Evolutionary conservation across 2,888 invertebrate species (phyloP).

Genomic region (Ctena decussata): DNA sequence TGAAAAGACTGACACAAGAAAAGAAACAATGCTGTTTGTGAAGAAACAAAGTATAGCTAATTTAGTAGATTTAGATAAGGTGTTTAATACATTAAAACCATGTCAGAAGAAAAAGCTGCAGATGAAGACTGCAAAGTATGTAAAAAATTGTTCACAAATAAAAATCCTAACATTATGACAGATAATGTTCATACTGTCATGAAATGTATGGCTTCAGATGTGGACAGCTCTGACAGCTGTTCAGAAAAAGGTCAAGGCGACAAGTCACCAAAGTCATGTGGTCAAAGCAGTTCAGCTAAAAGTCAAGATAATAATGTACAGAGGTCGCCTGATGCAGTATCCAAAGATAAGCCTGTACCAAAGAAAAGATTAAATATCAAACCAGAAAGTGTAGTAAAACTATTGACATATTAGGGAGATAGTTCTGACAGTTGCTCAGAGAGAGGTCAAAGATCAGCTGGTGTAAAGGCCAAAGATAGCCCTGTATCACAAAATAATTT

Average conservation of each 20-base stretch:
- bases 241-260: background rate
- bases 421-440: background rate
- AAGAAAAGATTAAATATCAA: background rate
- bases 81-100: background rate
- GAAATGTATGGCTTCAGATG: conserved; percentile 5
- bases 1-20: too few relatives aligned
- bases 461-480: background rate
- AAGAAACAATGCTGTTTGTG: too few relatives aligned
- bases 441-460: background rate
- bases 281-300: background rate
- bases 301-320: too few relatives aligned
- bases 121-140: background rate
- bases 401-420: background rate
- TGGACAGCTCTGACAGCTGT: background rate
- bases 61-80: background rate
- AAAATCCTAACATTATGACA: background rate
- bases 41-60: too few relatives aligned
- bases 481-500: background rate
- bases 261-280: background rate
- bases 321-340: background rate
- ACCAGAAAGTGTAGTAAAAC: background rate
- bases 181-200: background rate
- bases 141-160: background rate
- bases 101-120: background rate
- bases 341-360: background rate